phyloP scores from a whole-genome alignment of 1,140 invertebrate species.

The Ostrea denselamellosa region DNA sequence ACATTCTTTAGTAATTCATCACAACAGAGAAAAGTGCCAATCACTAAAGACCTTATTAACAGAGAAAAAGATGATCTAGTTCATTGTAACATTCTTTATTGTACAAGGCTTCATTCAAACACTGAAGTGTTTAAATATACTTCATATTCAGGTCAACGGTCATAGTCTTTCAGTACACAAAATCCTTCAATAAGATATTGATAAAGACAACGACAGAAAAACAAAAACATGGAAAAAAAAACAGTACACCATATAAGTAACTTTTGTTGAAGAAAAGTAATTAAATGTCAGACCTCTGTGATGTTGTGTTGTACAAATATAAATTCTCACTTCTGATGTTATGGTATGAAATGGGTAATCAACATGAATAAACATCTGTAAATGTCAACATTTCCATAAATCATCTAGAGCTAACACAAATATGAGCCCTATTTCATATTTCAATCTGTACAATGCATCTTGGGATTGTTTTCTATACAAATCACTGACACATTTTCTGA shows the following conservation, averaged over 20 bases:
- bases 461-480: neutral
- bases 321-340: neutral
- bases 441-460: neutral
- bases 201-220: conserved; percentile 18
- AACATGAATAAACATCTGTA: conserved; percentile 8
- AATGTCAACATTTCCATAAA: conserved; percentile 8
- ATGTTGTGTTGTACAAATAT: conserved; percentile 24
- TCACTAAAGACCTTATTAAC: neutral
- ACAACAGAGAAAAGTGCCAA: too few species aligned
- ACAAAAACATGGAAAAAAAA: conserved; percentile 16
- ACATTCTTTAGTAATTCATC: neutral
- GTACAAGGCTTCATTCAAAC: conserved; percentile 18
- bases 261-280: neutral
- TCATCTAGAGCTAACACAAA: neutral
- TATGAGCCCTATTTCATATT: neutral
- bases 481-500: neutral
- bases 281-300: conserved; percentile 19
- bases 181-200: neutral
- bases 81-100: conserved; percentile 26
- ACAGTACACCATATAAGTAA: neutral
- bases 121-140: conserved; percentile 27
- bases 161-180: conserved; percentile 20
- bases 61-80: neutral
- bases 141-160: neutral
- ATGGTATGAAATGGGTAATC: neutral